Percentiles rank a stretch among this genome's conserved stretches.
phyloP scores from a whole-genome alignment of 2,888 invertebrate species.

The Drosophila atripex region DNA sequence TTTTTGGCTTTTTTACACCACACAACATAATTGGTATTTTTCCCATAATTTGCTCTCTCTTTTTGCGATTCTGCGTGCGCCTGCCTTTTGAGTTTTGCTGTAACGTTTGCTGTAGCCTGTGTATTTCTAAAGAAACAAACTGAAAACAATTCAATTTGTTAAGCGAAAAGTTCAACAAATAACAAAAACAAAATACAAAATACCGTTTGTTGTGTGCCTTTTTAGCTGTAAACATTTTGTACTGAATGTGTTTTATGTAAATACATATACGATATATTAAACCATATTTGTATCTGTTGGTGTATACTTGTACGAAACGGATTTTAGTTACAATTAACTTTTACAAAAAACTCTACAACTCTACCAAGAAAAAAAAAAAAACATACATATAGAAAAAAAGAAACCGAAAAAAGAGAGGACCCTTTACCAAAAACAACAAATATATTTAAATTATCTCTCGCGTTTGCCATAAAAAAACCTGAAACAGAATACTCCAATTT shows the following conservation, averaged over 20 bases:
- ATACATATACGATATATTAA: constrained; percentile 41
- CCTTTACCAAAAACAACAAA: constrained; percentile 61
- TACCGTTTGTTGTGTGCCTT: constrained; percentile 62
- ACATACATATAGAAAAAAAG: constrained; percentile 23
- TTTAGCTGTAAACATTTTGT: constrained; percentile 62
- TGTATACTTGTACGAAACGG: constrained; percentile 46
- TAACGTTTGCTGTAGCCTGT: constrained; percentile 41
- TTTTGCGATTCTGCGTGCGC: constrained; percentile 66
- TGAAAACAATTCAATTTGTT: constrained; percentile 44
- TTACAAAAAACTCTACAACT: constrained; percentile 50
- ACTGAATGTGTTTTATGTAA: constrained; percentile 58
- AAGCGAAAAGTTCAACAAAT: constrained; percentile 20
- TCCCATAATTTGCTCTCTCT: constrained; percentile 44
- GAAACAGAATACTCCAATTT: constrained; percentile 46
- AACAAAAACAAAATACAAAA: constrained; percentile 28
- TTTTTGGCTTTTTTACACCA: constrained; percentile 38
- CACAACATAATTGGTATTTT: constrained; percentile 51
- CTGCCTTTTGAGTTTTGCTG: constrained; percentile 51
- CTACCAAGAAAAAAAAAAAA: constrained; percentile 51
- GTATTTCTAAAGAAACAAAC: constrained; percentile 49
- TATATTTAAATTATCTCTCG: constrained; percentile 46
- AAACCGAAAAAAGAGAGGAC: constrained; percentile 74
- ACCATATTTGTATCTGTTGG: constrained; percentile 46
- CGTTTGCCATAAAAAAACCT: constrained; percentile 46
- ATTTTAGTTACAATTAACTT: constrained; percentile 54